Percentiles rank a stretch among this genome's conserved stretches.
These are phyloP conservation scores for Anguilla pacifica DNA, from an alignment of 2,797 vertebrate genomes.

Conservation along the genomic window DNA sequence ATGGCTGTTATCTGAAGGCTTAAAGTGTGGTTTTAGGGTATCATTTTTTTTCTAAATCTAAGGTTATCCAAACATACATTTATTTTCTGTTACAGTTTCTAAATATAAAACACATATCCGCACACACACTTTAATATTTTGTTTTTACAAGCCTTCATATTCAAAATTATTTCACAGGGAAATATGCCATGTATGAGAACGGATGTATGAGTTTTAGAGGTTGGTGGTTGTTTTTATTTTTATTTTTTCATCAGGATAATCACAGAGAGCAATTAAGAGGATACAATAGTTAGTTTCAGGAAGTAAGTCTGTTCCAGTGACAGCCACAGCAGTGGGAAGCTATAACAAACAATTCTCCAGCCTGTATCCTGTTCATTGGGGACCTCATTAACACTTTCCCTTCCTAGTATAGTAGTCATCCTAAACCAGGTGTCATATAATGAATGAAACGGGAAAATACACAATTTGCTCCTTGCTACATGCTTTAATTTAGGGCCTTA, in stretches of 20 bases:
- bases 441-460: not conserved
- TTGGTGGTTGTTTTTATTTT: not conserved
- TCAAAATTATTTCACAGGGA: not conserved
- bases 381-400: constrained; percentile 14
- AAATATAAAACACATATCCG: too few relatives aligned
- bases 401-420: not conserved
- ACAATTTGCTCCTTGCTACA: not conserved
- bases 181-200: not conserved
- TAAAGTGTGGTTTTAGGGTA: not conserved
- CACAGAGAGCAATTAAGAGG: not conserved
- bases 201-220: not conserved
- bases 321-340: not conserved
- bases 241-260: not conserved
- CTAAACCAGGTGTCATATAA: not conserved
- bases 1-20: not conserved
- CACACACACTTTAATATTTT: not conserved
- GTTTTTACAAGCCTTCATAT: not conserved
- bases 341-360: not conserved
- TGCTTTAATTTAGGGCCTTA: not conserved
- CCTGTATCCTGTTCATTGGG: not conserved
- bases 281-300: not conserved
- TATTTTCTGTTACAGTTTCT: too few relatives aligned
- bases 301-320: constrained; percentile 1
- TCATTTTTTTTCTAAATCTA: not conserved
- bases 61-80: not conserved